A percentile compares a stretch with the other conserved stretches of the same genome.
These are phyloP conservation scores for Lucinisca nassula DNA, from an alignment of 2,888 invertebrate species.

Conservation along the genomic window DNA sequence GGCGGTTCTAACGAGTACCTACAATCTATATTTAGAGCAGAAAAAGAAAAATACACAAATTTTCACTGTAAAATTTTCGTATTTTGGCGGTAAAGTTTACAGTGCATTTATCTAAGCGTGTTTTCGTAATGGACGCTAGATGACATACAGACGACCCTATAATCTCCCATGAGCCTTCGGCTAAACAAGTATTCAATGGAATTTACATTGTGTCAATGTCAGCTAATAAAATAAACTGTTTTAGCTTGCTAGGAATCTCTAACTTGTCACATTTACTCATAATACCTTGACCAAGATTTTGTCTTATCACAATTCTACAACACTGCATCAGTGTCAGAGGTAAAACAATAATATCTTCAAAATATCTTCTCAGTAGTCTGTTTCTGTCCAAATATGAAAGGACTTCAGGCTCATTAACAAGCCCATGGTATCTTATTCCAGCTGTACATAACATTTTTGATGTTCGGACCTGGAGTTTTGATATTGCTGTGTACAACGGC, in stretches of 20 bases:
- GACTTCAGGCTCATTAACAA: slow-evolving; percentile 47
- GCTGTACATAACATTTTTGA: slow-evolving; percentile 52
- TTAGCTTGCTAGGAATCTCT: slow-evolving; percentile 35
- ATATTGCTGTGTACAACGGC: slow-evolving; percentile 62
- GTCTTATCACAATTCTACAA: slow-evolving; percentile 32
- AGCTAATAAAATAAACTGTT: slow-evolving; percentile 15
- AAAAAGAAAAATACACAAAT: no score
- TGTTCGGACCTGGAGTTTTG: slow-evolving; percentile 44
- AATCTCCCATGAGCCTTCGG: no score
- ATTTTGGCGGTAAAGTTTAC: no score
- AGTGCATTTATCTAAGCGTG: no score
- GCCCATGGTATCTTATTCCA: slow-evolving; percentile 51
- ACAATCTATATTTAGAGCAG: no score
- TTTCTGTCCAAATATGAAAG: slow-evolving; percentile 27
- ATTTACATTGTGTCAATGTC: slow-evolving; percentile 30
- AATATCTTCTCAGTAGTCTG: slow-evolving; percentile 20
- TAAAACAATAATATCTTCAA: slow-evolving; percentile 30
- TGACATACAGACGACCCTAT: no score
- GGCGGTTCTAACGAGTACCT: no score
- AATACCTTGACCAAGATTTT: slow-evolving; percentile 13
- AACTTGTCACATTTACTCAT: slow-evolving; percentile 7
- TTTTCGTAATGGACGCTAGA: no score
- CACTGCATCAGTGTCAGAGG: slow-evolving; percentile 49
- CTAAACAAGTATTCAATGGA: no score
- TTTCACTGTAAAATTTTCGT: no score